phyloP scores from a whole-genome alignment of 2,113 vertebrate species.

The Anoura caudifer region DNA sequence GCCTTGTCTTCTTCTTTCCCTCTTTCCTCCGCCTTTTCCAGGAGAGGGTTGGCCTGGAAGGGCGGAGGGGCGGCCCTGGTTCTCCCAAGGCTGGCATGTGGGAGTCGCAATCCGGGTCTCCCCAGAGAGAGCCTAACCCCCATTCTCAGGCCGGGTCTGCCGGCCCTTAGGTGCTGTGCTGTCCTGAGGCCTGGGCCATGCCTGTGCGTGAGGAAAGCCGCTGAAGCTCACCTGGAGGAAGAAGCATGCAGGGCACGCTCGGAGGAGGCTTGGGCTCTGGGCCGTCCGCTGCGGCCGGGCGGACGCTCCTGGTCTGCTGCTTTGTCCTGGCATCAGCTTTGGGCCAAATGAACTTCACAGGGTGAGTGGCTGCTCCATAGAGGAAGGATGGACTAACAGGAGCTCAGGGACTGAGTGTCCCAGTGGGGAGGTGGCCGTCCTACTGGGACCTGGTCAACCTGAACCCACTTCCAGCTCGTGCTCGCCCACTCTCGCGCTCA shows the following conservation, averaged over 20 bases:
- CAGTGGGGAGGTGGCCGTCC: background rate
- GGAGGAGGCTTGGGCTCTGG: background rate
- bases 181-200: constrained; percentile 12
- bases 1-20: background rate
- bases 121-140: background rate
- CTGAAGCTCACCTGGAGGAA: background rate
- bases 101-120: background rate
- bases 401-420: background rate
- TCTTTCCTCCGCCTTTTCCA: background rate
- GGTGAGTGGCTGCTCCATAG: constrained; percentile 81
- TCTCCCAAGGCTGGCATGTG: background rate
- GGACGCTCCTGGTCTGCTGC: constrained; percentile 75
- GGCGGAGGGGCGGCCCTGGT: background rate
- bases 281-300: constrained; percentile 60
- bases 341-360: constrained; percentile 84
- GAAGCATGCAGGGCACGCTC: background rate
- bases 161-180: background rate
- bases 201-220: background rate
- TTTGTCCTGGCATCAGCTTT: constrained; percentile 72
- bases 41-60: background rate
- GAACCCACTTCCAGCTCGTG: background rate
- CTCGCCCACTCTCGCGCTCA: fast-evolving
- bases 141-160: background rate
- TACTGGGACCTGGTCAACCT: background rate
- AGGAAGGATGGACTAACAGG: background rate